Percentiles rank a stretch among this genome's conserved stretches.
Conservation (phyloP, 2,888 invertebrate genomes). For the Seira musarum region DNA sequence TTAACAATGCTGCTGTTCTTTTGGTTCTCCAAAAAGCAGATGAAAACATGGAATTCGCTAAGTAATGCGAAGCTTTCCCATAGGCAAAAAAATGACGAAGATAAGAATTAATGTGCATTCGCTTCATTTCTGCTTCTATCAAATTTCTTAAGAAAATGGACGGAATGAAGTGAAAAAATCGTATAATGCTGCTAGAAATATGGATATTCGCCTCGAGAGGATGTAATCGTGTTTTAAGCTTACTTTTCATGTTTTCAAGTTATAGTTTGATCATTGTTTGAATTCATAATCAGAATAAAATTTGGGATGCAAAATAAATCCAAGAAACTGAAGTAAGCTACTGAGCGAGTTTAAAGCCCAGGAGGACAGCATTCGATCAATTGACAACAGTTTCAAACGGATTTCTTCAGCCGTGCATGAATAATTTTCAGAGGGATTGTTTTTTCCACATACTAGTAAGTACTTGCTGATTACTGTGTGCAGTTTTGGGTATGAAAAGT, state of each 20-base stretch:
- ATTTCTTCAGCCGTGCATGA: not conserved
- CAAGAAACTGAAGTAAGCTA: not conserved
- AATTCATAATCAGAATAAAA: not conserved
- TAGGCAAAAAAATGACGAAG: conserved; percentile 23
- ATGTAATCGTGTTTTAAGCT: not conserved
- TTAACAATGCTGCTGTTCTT: conserved; percentile 22
- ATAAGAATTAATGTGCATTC: no score
- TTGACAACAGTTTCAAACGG: conserved; percentile 44
- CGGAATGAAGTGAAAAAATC: not conserved
- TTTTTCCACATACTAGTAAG: not conserved
- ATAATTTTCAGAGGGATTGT: conserved; percentile 1
- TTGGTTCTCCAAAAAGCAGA: no score
- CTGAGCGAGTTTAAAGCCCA: not conserved
- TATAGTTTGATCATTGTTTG: conserved; percentile 12
- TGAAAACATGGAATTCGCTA: no score
- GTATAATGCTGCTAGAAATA: not conserved
- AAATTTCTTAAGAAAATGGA: not conserved
- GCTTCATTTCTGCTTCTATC: not conserved
- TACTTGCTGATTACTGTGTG: not conserved
- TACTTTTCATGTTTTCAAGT: not conserved
- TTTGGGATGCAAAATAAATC: not conserved
- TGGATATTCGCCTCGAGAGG: not conserved
- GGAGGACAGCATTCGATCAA: conserved; percentile 21
- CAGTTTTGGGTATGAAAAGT: not conserved
- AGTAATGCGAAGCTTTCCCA: conserved; percentile 26